Evolutionary conservation across 2,797 vertebrate species (phyloP).

Genomic region (Telmatherina bonti): DNA sequence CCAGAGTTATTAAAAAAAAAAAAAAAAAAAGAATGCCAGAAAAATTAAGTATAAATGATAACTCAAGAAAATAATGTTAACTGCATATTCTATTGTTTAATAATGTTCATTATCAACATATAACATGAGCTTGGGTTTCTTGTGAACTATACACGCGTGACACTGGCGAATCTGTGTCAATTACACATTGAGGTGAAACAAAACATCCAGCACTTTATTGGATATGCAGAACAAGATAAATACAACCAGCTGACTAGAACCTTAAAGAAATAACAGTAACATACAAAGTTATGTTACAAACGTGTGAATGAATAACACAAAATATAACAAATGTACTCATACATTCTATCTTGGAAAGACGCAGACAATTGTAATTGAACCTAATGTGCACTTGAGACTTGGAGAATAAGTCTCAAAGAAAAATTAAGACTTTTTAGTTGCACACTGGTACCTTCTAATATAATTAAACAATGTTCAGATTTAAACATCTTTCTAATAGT

Average conservation of each 20-base stretch:
- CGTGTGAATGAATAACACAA: slow-evolving; percentile 57
- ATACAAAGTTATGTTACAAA: slow-evolving; percentile 52
- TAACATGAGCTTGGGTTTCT: background rate
- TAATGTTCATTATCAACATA: slow-evolving; percentile 61
- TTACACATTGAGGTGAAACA: slow-evolving; percentile 37
- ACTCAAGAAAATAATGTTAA: slow-evolving; percentile 16
- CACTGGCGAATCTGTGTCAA: slow-evolving; percentile 24
- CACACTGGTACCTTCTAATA: slow-evolving; percentile 12
- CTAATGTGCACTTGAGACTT: slow-evolving; percentile 20
- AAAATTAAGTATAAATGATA: background rate
- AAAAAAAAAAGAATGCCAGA: no score
- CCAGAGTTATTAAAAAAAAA: background rate
- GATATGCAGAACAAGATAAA: slow-evolving; percentile 66
- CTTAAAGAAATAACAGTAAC: slow-evolving; percentile 41
- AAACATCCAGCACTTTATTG: slow-evolving; percentile 73
- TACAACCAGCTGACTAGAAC: slow-evolving; percentile 50
- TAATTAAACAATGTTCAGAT: slow-evolving; percentile 24
- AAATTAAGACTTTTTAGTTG: background rate
- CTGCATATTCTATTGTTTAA: slow-evolving; percentile 53
- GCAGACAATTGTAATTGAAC: slow-evolving; percentile 26
- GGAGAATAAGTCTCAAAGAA: slow-evolving; percentile 1
- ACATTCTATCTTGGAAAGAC: slow-evolving; percentile 53
- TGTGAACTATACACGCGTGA: slow-evolving; percentile 21
- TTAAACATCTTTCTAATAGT: slow-evolving; percentile 17
- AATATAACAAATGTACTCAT: slow-evolving; percentile 38